A percentile compares a stretch with the other conserved stretches of the same genome.
Evolutionary conservation across 2,797 vertebrate species (phyloP).

Genomic region (Loriculus beryllinus): DNA sequence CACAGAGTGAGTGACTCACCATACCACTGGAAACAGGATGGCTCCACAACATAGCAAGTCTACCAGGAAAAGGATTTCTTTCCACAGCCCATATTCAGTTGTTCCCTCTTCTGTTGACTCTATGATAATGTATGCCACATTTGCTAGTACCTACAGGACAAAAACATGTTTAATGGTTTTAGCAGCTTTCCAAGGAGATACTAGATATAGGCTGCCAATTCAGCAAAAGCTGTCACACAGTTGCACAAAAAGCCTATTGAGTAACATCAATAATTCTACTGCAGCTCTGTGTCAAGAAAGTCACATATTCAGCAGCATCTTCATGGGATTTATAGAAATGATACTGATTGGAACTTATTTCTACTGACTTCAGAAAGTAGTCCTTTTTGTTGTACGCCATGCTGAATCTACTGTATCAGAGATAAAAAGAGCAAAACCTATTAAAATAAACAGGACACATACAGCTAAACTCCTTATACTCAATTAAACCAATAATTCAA

Average conservation of each 20-base stretch:
- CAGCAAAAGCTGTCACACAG: neutral
- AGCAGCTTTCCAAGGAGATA: neutral
- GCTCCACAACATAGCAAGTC: conserved; percentile 87
- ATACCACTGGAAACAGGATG: conserved; percentile 87
- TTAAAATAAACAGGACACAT: neutral
- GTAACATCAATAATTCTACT: neutral
- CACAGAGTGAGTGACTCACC: conserved; percentile 70
- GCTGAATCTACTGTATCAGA: neutral
- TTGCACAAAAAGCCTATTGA: neutral
- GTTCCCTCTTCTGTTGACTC: conserved; percentile 87
- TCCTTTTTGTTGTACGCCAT: neutral
- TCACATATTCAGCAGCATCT: neutral
- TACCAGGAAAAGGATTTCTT: conserved; percentile 85
- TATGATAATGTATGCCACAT: conserved; percentile 87
- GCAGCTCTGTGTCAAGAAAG: neutral
- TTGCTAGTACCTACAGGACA: conserved; percentile 80
- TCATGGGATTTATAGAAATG: neutral
- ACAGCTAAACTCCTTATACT: neutral
- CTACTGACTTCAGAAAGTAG: neutral
- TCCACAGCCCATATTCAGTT: conserved; percentile 84
- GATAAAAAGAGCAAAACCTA: neutral
- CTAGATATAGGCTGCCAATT: neutral
- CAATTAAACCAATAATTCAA: neutral
- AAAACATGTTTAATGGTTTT: neutral
- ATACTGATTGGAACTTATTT: neutral